These are phyloP conservation scores for Sturnus vulgaris DNA, from an alignment of 2,113 vertebrate genomes.

Conservation along the genomic window DNA sequence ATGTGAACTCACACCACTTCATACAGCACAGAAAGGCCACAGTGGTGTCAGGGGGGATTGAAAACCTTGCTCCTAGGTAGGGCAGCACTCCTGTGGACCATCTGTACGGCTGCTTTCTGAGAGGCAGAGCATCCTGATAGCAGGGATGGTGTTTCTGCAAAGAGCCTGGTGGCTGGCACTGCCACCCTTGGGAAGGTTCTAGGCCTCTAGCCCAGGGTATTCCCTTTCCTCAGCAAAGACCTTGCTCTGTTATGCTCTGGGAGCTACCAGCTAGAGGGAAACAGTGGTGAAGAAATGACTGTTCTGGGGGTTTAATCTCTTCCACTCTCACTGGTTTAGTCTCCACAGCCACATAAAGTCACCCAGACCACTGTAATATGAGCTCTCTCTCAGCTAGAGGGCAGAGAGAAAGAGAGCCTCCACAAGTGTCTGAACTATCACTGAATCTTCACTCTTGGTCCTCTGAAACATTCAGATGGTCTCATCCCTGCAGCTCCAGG, in stretches of 20 bases:
- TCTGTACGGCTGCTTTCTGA: neutral
- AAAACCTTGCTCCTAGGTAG: neutral
- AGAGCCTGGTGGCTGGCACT: neutral
- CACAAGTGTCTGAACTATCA: neutral
- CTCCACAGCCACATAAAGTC: neutral
- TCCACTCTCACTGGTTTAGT: neutral
- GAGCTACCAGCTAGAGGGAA: neutral
- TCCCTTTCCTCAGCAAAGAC: neutral
- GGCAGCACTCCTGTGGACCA: neutral
- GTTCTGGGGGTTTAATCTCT: neutral
- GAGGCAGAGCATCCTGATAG: neutral
- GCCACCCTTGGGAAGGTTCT: neutral
- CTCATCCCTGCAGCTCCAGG: neutral
- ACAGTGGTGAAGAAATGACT: neutral
- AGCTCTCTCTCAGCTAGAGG: neutral
- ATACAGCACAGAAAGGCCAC: accelerated
- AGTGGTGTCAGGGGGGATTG: neutral
- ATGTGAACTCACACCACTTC: neutral
- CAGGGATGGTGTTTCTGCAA: neutral
- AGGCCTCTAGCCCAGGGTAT: neutral
- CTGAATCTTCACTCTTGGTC: neutral
- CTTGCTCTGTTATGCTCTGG: neutral
- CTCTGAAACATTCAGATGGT: neutral
- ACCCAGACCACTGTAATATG: neutral
- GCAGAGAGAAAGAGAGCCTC: neutral